Base-by-base conservation (phyloP, 2,888 invertebrate species). In the Cotesia congregata region DNA sequence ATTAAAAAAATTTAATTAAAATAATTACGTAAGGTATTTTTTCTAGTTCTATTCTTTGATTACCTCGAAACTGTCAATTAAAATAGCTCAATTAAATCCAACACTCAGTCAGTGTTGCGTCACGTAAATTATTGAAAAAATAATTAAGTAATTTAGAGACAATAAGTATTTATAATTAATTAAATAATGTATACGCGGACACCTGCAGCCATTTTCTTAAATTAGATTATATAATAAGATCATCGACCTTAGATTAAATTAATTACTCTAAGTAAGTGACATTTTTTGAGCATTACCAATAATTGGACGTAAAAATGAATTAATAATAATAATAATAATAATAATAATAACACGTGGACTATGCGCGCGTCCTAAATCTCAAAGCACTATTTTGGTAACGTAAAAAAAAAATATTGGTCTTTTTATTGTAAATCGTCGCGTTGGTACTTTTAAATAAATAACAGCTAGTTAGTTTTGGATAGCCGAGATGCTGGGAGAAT, bases 271-370 rank as follows among this genome's bases (percentile, higher is more conserved):
- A 65, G 7, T 65, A 65, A 20, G 1, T 65, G 12, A 65, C 5
- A n/a, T 62, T 62, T 6, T 62, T 7, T 62, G 15, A 6, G 20
- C 20, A 17, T 62, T 62, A 62, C 2, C 62, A 15, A n/a, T 62
- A 20, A 62, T 62, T 15, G 20, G 15, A 15, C 15, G 62, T 7
- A 62, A 12, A 12, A 50, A 50, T 50, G 12, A 50, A 72, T 72
- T 17, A 41, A 62, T 64, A 64, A 72, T 20, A 72, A 72, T 40
- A 72, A 7, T 20, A 72, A 72, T 40, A 72, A 7, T 17, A 41
- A 62, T 64, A 64, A 72, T 20, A 72, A 72, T 40, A 72, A 7
- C 15, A 41, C 62, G 64, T 12, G n/a, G 41, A 72, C 61, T 62
- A 62, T 61, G 41, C 15, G 40, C 39, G 30, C 15, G n/a, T 41